Conservation (phyloP, 2,797 vertebrate genomes). For the Carcharodon carcharias region DNA sequence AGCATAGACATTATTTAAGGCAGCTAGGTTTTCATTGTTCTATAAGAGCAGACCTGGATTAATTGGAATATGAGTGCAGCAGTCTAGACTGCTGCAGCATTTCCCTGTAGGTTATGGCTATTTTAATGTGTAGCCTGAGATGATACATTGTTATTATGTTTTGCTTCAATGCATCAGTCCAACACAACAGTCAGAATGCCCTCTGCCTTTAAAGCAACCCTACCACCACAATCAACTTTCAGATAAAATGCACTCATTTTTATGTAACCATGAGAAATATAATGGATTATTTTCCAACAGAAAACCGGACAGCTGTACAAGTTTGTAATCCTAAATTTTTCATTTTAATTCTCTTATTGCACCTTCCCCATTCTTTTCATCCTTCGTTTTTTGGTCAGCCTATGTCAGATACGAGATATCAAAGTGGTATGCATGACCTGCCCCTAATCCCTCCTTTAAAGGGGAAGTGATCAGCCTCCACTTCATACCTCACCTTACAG, state of each 20-base stretch:
- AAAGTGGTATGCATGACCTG: neutral
- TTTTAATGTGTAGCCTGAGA: neutral
- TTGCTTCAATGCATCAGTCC: neutral
- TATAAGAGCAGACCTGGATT: neutral
- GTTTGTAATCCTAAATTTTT: neutral
- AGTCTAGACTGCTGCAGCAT: conserved; percentile 20
- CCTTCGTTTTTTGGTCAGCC: neutral
- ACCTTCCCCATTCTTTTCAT: neutral
- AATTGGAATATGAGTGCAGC: neutral
- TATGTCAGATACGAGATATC: neutral
- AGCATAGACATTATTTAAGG: conserved; percentile 5
- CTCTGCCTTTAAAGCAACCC: neutral
- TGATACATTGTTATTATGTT: neutral
- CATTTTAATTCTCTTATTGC: neutral
- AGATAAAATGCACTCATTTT: neutral
- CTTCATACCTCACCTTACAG: neutral
- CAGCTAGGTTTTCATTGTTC: conserved; percentile 5
- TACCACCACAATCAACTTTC: neutral
- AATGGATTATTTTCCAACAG: neutral
- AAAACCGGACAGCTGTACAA: too few species aligned
- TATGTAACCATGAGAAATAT: neutral
- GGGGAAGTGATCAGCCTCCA: neutral
- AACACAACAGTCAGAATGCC: neutral
- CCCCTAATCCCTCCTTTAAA: neutral
- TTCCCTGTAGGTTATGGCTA: conserved; percentile 16